Base-by-base conservation (phyloP, 2,797 vertebrate species). In the Basileuterus tristriatus region DNA sequence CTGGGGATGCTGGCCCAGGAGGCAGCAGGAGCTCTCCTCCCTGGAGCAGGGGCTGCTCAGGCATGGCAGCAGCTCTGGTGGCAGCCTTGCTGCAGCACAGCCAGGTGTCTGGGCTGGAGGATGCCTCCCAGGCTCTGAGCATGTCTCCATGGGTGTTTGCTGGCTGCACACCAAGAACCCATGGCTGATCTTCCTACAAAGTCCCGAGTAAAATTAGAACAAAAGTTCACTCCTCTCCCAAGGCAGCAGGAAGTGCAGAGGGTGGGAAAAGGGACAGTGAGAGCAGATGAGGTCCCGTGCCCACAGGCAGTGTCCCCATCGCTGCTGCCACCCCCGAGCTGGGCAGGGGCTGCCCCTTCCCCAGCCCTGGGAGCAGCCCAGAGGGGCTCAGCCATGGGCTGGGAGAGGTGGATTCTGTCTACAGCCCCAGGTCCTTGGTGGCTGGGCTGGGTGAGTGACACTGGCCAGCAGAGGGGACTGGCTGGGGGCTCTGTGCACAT, bases 101-200 rank as follows among this genome's bases (percentile, higher is more conserved):
- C 46, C 60, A 96, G 92, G 94, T 97, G 96, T 95, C 94, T 82
- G 70, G 91, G 89, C 86, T 94, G 94, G 93, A 92, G 83, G 94
- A 96, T 97, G 94, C 92, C 95, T 96, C 94, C 20, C 0, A 94
- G 84, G 96, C 95, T 95, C 90, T 60, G 93, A 93, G 94, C 90
- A 17, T 90, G 87, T 97, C 96, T 93, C 95, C 91, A 89, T 95
- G 95, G 95, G 94, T 96, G 94, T 97, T 95, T 91, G 90, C 83
- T 97, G 96, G 96, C 96, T 93, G 81, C 90, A 94, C 93, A 94
- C 95, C 96, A 96, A 97, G 96, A 94, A 94, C 96, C 96, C 95
- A 87, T 94, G 94, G 96, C 92, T 96, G 94, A 92, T 96, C 93
- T 96, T 94, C 94, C 91, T 97, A 72, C 94, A 95, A 94, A 94